A percentile compares a stretch with the other conserved stretches of the same genome.
phyloP scores from a whole-genome alignment of 2,888 invertebrate genomes.

The Drosophila mercatorum region DNA sequence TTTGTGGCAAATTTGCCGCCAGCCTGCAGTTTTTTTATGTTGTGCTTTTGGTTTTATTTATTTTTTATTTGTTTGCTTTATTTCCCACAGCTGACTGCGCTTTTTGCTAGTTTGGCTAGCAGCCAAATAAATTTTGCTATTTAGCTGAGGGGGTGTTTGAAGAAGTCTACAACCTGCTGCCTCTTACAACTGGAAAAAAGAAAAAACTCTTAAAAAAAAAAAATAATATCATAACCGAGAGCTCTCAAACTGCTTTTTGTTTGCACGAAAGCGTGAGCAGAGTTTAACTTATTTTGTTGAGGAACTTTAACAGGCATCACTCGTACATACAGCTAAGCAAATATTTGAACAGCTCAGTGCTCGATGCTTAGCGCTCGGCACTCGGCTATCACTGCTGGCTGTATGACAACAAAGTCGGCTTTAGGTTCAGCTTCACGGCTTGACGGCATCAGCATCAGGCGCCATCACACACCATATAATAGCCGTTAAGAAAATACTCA shows the following conservation, averaged over 20 bases:
- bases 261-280: constrained; percentile 60
- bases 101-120: constrained; percentile 49
- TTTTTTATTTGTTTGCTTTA: constrained; percentile 32
- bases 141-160: not conserved
- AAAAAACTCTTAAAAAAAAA: constrained; percentile 3
- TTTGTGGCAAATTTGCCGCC: constrained; percentile 56
- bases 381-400: not conserved
- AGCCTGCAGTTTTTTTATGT: constrained; percentile 29
- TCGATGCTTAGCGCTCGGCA: constrained; percentile 7
- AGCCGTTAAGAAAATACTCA: constrained; percentile 52
- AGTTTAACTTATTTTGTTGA: constrained; percentile 55
- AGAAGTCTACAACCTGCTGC: constrained; percentile 41
- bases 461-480: constrained; percentile 48
- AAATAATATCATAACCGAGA: constrained; percentile 53
- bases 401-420: constrained; percentile 26
- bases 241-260: constrained; percentile 69
- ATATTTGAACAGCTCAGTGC: constrained; percentile 69
- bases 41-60: constrained; percentile 1
- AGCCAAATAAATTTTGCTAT: constrained; percentile 42
- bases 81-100: constrained; percentile 61
- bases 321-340: constrained; percentile 69
- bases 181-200: constrained; percentile 4
- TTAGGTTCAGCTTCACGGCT: constrained; percentile 20
- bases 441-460: constrained; percentile 51
- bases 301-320: constrained; percentile 67